Evolutionary conservation across 2,888 invertebrate species (phyloP), one percentile per base, ranked within the genome.

Genomic region (Cataglyphis livida): DNA sequence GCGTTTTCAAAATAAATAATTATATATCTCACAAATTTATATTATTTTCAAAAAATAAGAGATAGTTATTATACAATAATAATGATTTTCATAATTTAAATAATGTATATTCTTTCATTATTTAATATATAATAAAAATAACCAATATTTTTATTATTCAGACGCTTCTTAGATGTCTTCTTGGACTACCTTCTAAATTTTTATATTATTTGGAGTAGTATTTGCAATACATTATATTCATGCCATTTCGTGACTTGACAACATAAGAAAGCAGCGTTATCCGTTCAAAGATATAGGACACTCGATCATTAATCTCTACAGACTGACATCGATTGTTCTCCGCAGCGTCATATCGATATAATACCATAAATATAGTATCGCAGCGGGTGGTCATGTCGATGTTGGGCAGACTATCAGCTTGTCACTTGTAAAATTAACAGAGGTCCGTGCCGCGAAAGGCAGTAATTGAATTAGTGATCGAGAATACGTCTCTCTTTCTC

Each of bases 401-500:
- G 44, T 70, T 70, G 25, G 15, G 15, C 38, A 32, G 12, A 35
- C 25, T 70, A 62, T 28, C 38, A 73, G 10, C 54, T 28, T 64
- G 32, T 79, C 54, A 66, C 51, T n/a, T n/a, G n/a, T 68, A 73
- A 83, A 85, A 87, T 85, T 78, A 83, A 82, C 76, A 38, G 38
- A 9, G 66, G n/a, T n/a, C 15, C 38, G n/a, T n/a, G n/a, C 64
- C 38, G 38, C 25, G 25, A 54, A 54, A 59, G 66, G 18, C 54
- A 21, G 57, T 84, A 86, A 89, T 89, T 88, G 81, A 88, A 88
- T 89, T 88, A 86, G 83, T 75, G 61, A 61, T n/a, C 65, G 70
- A 51, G 79, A 68, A 83, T 41, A 66, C 65, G 48, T 87, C 71
- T 66, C 59, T 74, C 70, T 84, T 73, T 87, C 71, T 66, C 59